A percentile compares a stretch with the other conserved stretches of the same genome.
phyloP scores from a whole-genome alignment of 2,113 vertebrate genomes.

The Salvelinus alpinus region DNA sequence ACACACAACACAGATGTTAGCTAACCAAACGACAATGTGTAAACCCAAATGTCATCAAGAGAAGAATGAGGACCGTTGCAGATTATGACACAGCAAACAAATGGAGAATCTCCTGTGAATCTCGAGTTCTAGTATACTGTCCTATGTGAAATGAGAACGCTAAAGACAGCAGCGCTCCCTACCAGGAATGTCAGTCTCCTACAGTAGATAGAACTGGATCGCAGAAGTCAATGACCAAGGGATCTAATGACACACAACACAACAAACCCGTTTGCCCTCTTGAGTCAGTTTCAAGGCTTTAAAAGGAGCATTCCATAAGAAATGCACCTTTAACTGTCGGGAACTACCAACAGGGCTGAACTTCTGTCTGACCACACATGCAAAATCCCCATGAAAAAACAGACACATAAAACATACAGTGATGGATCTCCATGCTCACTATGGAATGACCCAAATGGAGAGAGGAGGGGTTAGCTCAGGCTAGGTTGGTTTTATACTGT shows the following conservation, averaged over 20 bases:
- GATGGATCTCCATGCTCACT: slow-evolving; percentile 28
- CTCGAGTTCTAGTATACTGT: too few relatives aligned
- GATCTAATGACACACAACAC: too few relatives aligned
- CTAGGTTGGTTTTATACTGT: slow-evolving; percentile 65
- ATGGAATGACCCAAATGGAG: slow-evolving; percentile 62
- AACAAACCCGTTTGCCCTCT: too few relatives aligned
- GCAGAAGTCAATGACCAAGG: too few relatives aligned
- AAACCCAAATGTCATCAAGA: too few relatives aligned
- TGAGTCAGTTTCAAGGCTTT: neutral
- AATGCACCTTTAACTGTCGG: slow-evolving; percentile 32
- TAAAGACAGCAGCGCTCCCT: slow-evolving; percentile 13
- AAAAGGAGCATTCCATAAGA: neutral
- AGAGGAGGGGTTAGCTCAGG: slow-evolving; percentile 65
- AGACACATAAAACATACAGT: slow-evolving; percentile 60
- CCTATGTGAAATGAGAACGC: too few relatives aligned
- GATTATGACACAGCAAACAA: too few relatives aligned
- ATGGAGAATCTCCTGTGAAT: too few relatives aligned
- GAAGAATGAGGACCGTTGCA: too few relatives aligned
- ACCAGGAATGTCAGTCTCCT: slow-evolving; percentile 5
- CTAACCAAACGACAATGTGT: too few relatives aligned
- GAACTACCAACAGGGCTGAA: slow-evolving; percentile 55
- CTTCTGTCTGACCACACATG: slow-evolving; percentile 74
- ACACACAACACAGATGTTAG: too few relatives aligned
- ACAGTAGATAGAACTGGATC: too few relatives aligned
- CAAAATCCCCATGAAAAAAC: slow-evolving; percentile 60